Conservation (phyloP, 2,797 vertebrate genomes). For the Gymnoscopelus braueri region DNA sequence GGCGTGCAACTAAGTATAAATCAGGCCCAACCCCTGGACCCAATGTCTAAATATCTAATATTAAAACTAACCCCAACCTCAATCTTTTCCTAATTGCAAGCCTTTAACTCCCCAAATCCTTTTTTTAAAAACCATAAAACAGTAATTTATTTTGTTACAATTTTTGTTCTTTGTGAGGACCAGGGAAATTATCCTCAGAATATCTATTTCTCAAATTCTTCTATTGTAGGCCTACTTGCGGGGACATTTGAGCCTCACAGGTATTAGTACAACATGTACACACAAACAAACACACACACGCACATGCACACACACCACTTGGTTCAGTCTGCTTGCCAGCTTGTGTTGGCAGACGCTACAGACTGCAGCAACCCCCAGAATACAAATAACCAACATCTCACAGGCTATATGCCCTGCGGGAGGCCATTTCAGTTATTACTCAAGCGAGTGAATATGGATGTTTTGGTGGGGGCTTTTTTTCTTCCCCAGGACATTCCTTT, state of each 20-base stretch:
- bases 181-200: background rate
- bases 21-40: too few species aligned
- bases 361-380: slow-evolving; percentile 30
- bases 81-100: too few species aligned
- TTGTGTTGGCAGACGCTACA: slow-evolving; percentile 32
- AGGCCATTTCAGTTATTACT: slow-evolving; percentile 26
- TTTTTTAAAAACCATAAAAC: background rate
- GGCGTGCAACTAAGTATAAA: too few species aligned
- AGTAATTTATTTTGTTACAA: too few species aligned
- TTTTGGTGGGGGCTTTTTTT: background rate
- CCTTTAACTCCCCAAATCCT: too few species aligned
- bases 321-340: slow-evolving; percentile 42
- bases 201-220: too few species aligned
- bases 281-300: too few species aligned
- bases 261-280: too few species aligned
- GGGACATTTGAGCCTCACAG: too few species aligned
- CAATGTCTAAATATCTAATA: too few species aligned
- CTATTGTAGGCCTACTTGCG: too few species aligned
- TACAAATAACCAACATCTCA: slow-evolving; percentile 32
- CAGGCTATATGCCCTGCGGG: background rate
- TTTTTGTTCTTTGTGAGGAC: background rate
- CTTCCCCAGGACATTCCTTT: background rate
- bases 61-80: too few species aligned
- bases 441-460: slow-evolving; percentile 10
- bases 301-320: slow-evolving; percentile 7